Conservation (phyloP, 1,140 invertebrate genomes). For the Aphelinus atriplicis region DNA sequence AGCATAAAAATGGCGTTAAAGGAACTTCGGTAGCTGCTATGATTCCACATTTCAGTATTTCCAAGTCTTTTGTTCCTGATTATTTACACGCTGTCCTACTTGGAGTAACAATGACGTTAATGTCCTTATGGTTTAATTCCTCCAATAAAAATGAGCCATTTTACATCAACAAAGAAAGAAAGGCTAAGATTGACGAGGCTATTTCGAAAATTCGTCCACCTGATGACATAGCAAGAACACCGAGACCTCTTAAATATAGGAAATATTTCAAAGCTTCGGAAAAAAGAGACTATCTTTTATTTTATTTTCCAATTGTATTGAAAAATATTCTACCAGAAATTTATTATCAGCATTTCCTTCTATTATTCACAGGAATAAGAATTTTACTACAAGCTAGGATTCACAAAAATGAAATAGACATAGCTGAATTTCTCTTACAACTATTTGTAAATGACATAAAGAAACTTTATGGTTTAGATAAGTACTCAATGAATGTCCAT, state of each 20-base stretch:
- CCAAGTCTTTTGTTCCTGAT: conserved; percentile 28
- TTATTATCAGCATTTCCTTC: conserved; percentile 38
- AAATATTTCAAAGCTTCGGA: conserved; percentile 36
- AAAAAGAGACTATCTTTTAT: conserved; percentile 21
- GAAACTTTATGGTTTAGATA: conserved; percentile 30
- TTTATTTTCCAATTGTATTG: conserved; percentile 33
- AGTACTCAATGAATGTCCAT: conserved; percentile 39
- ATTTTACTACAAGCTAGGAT: conserved; percentile 35
- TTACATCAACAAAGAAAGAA: conserved; percentile 27
- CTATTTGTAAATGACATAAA: conserved; percentile 28
- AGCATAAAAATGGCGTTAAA: conserved; percentile 28
- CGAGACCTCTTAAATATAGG: conserved; percentile 17
- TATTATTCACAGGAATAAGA: conserved; percentile 15
- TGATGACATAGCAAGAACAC: conserved; percentile 25
- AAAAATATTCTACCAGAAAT: conserved; percentile 17
- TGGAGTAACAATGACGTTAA: conserved; percentile 28
- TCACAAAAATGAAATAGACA: conserved; percentile 17
- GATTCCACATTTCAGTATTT: conserved; percentile 20
- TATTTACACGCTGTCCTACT: conserved; percentile 35
- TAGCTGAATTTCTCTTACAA: conserved; percentile 21
- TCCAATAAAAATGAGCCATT: conserved; percentile 18
- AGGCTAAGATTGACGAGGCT: conserved; percentile 5
- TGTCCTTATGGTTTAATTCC: conserved; percentile 21
- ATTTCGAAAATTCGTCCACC: conserved; percentile 25
- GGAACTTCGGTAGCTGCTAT: conserved; percentile 5